Conservation (phyloP, 2,888 invertebrate genomes). For the Epinotia bilunana region DNA sequence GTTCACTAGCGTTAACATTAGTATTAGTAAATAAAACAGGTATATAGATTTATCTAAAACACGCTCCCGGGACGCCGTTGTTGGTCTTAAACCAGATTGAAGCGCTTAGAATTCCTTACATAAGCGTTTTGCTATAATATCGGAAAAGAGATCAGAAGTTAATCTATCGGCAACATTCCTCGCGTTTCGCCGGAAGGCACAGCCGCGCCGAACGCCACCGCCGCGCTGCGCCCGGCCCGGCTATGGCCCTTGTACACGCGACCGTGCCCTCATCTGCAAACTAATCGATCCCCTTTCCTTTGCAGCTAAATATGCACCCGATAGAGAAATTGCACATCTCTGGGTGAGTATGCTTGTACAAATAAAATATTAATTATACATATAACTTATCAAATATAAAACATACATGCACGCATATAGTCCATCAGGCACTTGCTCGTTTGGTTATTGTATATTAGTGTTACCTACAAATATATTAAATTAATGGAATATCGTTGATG, state of each 20-base stretch:
- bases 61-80: slow-evolving; percentile 68
- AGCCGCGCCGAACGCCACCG: slow-evolving; percentile 58
- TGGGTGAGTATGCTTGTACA: slow-evolving; percentile 2
- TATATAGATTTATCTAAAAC: slow-evolving; percentile 51
- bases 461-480: neutral
- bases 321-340: slow-evolving; percentile 47
- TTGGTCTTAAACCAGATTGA: slow-evolving; percentile 80
- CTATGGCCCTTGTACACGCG: slow-evolving; percentile 71
- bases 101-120: slow-evolving; percentile 82
- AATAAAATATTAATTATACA: neutral
- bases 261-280: slow-evolving; percentile 58
- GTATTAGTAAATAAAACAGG: slow-evolving; percentile 26
- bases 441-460: no score
- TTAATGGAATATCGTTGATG: neutral
- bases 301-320: slow-evolving; percentile 66
- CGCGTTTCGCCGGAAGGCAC: slow-evolving; percentile 83
- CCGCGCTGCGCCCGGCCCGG: slow-evolving; percentile 60
- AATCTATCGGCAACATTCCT: slow-evolving; percentile 84
- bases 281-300: slow-evolving; percentile 75
- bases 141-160: slow-evolving; percentile 85
- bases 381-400: neutral
- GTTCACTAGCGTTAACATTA: neutral
- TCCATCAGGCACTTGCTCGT: neutral
- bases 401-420: neutral
- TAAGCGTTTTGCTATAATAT: slow-evolving; percentile 81